These are phyloP conservation scores for Odontamblyopus lacepedii DNA, from an alignment of 2,797 vertebrate genomes.

Conservation along the genomic window DNA sequence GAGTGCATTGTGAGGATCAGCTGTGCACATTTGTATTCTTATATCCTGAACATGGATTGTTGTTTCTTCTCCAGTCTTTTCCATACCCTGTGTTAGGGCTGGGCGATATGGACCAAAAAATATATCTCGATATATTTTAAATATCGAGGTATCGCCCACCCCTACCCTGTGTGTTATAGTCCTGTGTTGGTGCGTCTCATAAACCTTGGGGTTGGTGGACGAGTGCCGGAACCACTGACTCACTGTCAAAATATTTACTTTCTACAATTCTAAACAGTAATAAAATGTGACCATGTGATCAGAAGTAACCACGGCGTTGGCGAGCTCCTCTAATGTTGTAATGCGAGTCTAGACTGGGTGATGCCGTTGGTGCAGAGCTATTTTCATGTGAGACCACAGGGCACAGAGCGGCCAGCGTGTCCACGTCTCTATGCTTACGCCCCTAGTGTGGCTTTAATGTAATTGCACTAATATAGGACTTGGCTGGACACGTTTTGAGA, in stretches of 20 bases:
- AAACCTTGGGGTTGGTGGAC: too few species aligned
- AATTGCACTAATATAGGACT: constrained; percentile 50
- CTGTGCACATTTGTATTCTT: too few species aligned
- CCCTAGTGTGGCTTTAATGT: constrained; percentile 42
- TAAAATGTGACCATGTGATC: neutral
- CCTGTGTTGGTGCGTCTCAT: too few species aligned
- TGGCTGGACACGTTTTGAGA: constrained; percentile 33
- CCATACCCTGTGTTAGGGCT: too few species aligned
- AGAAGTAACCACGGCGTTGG: neutral
- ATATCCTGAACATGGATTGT: too few species aligned
- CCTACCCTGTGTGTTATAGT: too few species aligned
- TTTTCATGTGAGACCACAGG: constrained; percentile 8
- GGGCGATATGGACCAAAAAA: too few species aligned
- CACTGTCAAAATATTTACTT: neutral
- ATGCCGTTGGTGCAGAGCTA: neutral
- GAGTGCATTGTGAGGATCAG: too few species aligned
- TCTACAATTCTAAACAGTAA: neutral
- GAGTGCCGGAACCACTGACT: too few species aligned
- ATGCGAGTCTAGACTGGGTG: neutral
- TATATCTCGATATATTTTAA: too few species aligned
- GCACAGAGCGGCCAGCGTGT: constrained; percentile 1
- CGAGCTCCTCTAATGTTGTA: neutral
- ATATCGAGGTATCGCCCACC: too few species aligned
- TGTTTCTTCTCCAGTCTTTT: too few species aligned
- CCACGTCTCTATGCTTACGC: constrained; percentile 17